phyloP scores from a whole-genome alignment of 2,113 vertebrate species.

The Podarcis raffonei region DNA sequence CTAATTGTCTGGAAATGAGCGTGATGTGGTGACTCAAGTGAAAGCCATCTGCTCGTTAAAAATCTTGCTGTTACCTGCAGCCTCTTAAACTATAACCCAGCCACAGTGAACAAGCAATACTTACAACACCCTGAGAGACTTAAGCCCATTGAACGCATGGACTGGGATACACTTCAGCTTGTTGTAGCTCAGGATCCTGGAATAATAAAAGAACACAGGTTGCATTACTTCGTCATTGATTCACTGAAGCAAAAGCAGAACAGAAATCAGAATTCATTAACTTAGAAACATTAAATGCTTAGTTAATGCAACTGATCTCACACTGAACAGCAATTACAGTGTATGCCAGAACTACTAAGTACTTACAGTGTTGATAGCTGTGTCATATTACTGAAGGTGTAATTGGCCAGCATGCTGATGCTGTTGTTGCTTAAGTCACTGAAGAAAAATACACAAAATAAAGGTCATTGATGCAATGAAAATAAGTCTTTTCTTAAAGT shows the following conservation, averaged over 20 bases:
- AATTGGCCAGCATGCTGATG: slow-evolving; percentile 86
- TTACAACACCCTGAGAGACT: slow-evolving; percentile 93
- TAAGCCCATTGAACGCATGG: slow-evolving; percentile 90
- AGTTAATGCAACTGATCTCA: neutral
- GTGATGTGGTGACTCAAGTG: slow-evolving; percentile 9
- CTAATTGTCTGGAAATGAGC: slow-evolving; percentile 19
- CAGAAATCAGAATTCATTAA: neutral
- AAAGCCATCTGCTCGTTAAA: slow-evolving; percentile 39
- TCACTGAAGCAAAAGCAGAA: neutral
- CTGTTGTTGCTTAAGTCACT: slow-evolving; percentile 99
- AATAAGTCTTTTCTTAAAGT: neutral
- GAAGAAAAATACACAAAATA: slow-evolving; percentile 49
- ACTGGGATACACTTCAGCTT: slow-evolving; percentile 90
- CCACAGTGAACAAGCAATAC: slow-evolving; percentile 59
- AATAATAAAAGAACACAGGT: slow-evolving; percentile 29
- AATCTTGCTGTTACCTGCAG: slow-evolving; percentile 3
- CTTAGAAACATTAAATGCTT: neutral
- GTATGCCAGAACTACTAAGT: slow-evolving; percentile 15
- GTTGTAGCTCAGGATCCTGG: slow-evolving; percentile 96
- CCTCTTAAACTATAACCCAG: slow-evolving; percentile 33
- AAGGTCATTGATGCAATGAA: neutral
- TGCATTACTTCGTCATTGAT: neutral
- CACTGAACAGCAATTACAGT: slow-evolving; percentile 18
- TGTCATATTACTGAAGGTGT: slow-evolving; percentile 96
- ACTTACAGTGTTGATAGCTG: slow-evolving; percentile 89